Evolutionary conservation across 2,888 invertebrate genomes (phyloP).

Genomic region (Cataglyphis cursor): DNA sequence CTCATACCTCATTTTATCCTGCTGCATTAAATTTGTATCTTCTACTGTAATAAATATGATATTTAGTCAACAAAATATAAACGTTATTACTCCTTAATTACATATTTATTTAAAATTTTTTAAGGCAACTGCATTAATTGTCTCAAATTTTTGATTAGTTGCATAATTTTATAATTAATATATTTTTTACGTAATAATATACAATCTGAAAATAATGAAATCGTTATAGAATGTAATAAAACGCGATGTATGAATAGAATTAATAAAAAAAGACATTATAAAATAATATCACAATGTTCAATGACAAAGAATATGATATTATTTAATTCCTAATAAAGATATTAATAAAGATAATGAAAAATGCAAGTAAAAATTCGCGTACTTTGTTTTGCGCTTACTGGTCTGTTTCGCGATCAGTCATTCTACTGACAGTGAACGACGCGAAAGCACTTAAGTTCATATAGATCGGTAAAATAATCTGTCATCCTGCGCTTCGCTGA

Average conservation of each 20-base stretch:
- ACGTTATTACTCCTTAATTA: neutral
- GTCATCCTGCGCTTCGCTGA: slow-evolving; percentile 54
- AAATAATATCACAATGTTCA: slow-evolving; percentile 1
- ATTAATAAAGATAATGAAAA: slow-evolving; percentile 35
- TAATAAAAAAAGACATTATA: neutral
- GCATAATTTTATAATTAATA: neutral
- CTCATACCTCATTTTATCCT: neutral
- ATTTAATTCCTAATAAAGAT: neutral
- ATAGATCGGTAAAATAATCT: slow-evolving; percentile 59
- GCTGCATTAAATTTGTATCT: neutral
- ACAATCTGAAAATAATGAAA: neutral
- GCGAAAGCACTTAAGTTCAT: slow-evolving; percentile 59
- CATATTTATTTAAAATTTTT: neutral
- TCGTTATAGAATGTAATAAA: too few relatives aligned
- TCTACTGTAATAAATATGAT: neutral
- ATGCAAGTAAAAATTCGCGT: slow-evolving; percentile 38
- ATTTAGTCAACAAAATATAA: slow-evolving; percentile 1
- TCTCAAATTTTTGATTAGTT: neutral
- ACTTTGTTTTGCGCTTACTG: slow-evolving; percentile 20
- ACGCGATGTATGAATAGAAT: neutral
- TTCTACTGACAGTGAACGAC: slow-evolving; percentile 60
- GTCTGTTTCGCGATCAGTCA: slow-evolving; percentile 56
- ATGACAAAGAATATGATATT: neutral
- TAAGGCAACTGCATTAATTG: neutral
- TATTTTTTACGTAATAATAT: neutral